Evolutionary conservation across 2,888 invertebrate species (phyloP).

Genomic region (Tromatobia lineatoria): DNA sequence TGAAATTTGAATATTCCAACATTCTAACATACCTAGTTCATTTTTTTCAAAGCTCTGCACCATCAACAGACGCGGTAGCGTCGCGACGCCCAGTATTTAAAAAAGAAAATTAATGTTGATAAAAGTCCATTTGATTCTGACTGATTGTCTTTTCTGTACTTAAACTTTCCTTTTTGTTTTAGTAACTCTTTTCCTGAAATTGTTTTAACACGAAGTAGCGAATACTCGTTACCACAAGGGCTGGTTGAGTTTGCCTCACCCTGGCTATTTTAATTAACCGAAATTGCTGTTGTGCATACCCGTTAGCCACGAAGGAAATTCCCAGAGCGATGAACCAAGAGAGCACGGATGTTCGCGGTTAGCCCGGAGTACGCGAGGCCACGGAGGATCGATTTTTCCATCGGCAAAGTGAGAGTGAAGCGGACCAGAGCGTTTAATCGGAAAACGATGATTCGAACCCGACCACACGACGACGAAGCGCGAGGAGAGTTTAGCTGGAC

Average conservation of each 20-base stretch:
- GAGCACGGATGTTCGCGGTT: constrained; percentile 66
- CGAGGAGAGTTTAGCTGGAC: constrained; percentile 28
- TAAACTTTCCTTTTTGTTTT: background rate
- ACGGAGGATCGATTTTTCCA: constrained; percentile 56
- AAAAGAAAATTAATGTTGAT: too few relatives aligned
- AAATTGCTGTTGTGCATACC: constrained; percentile 45
- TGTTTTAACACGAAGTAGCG: constrained; percentile 13
- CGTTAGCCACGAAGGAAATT: constrained; percentile 52
- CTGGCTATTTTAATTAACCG: constrained; percentile 66
- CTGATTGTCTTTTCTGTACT: too few relatives aligned
- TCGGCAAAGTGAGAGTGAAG: constrained; percentile 27
- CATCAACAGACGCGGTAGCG: too few relatives aligned
- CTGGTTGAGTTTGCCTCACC: constrained; percentile 43
- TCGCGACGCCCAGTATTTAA: too few relatives aligned
- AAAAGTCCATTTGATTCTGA: too few relatives aligned
- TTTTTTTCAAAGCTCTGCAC: too few relatives aligned
- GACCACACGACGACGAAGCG: constrained; percentile 36
- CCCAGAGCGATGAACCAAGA: constrained; percentile 59
- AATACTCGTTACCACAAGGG: constrained; percentile 29
- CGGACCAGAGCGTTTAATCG: constrained; percentile 58
- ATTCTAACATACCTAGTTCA: too few relatives aligned
- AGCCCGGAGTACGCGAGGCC: constrained; percentile 23
- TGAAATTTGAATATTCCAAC: too few relatives aligned
- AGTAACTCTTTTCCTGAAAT: background rate
- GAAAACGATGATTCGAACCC: constrained; percentile 60